These are phyloP conservation scores for Parnassius smintheus DNA, from an alignment of 2,888 invertebrate genomes.

Conservation along the genomic window DNA sequence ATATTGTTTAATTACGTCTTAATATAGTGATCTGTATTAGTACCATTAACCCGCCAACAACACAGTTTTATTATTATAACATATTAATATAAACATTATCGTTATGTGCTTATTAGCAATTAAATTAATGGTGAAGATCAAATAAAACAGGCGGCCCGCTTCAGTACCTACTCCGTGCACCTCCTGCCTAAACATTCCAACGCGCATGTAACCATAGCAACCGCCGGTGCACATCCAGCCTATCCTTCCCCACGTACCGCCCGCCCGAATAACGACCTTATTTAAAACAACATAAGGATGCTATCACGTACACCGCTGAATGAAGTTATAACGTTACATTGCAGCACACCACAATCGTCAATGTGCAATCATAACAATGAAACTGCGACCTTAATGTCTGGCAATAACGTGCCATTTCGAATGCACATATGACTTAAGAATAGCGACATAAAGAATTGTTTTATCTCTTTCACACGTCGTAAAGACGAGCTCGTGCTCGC, in stretches of 20 bases:
- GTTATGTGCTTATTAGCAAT: conserved; percentile 52
- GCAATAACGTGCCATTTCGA: conserved; percentile 70
- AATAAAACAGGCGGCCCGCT: conserved; percentile 58
- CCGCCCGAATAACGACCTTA: conserved; percentile 68
- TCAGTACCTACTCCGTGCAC: conserved; percentile 40
- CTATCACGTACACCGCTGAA: conserved; percentile 58
- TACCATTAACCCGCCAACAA: conserved; percentile 19
- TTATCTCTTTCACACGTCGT: conserved; percentile 79
- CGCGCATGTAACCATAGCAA: conserved; percentile 81
- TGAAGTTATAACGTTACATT: conserved; percentile 78
- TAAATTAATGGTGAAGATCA: conserved; percentile 61
- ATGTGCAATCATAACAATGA: conserved; percentile 71
- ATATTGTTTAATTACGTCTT: conserved; percentile 11
- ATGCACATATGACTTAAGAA: conserved; percentile 73
- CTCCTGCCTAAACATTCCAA: conserved; percentile 57
- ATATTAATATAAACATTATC: conserved; percentile 32
- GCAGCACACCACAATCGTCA: conserved; percentile 67
- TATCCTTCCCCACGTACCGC: conserved; percentile 48
- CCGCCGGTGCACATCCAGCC: conserved; percentile 56
- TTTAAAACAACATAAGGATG: conserved; percentile 50
- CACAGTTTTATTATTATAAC: conserved; percentile 17
- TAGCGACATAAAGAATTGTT: conserved; percentile 79
- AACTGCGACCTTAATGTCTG: conserved; percentile 75
- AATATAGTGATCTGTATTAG: conserved; percentile 8
- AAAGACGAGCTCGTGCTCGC: conserved; percentile 66